These are phyloP conservation scores for Folsomia manolachei DNA, from an alignment of 2,888 invertebrate genomes.

Conservation along the genomic window DNA sequence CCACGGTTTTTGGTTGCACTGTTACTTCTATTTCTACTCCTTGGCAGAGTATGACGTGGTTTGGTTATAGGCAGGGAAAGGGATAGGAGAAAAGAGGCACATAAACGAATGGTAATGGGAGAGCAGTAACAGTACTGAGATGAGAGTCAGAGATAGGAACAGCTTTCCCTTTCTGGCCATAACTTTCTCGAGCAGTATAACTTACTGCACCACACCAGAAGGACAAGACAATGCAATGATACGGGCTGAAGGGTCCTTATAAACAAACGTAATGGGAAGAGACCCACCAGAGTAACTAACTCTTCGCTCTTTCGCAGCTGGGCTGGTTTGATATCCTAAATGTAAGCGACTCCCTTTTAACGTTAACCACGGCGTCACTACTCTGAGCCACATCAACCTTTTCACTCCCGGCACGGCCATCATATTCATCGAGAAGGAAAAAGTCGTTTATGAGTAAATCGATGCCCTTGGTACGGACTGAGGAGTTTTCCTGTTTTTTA, in stretches of 20 bases:
- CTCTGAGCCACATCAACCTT: no score
- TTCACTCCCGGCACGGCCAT: background rate
- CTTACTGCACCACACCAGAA: background rate
- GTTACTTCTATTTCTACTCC: no score
- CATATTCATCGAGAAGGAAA: constrained; percentile 27
- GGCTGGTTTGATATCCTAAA: background rate
- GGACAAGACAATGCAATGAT: background rate
- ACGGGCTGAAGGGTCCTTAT: constrained; percentile 4
- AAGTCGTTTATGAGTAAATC: constrained; percentile 41
- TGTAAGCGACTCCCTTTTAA: no score
- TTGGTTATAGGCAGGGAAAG: background rate
- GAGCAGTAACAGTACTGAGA: background rate
- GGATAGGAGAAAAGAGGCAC: background rate
- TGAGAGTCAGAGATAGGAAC: constrained; percentile 1
- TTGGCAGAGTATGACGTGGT: background rate
- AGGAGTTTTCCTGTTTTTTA: no score
- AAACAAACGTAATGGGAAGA: background rate
- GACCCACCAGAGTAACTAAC: background rate
- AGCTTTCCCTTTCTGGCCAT: background rate
- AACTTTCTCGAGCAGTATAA: constrained; percentile 3
- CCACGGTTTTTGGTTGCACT: no score
- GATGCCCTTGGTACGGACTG: constrained; percentile 30
- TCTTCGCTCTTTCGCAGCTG: background rate
- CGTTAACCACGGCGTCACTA: no score
- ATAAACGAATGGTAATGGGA: background rate